Conservation (phyloP, 2,888 invertebrate genomes). For the Xestia ashworthii region DNA sequence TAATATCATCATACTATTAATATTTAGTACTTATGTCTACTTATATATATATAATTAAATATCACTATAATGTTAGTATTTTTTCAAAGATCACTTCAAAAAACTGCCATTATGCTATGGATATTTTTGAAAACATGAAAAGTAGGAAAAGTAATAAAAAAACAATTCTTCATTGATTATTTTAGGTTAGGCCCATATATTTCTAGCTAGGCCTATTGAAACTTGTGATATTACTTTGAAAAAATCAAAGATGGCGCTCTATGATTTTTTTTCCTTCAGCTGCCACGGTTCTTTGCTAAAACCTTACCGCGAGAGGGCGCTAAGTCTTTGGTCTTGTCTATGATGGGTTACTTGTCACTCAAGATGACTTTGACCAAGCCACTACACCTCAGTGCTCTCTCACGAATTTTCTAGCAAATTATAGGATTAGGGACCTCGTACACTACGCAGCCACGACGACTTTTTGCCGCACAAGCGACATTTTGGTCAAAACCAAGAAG, state of each 20-base stretch:
- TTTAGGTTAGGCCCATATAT: slow-evolving; percentile 7
- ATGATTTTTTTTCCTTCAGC: background rate
- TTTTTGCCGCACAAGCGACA: background rate
- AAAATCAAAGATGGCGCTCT: no score
- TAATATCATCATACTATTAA: slow-evolving; percentile 14
- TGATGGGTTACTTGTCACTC: background rate
- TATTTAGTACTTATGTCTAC: slow-evolving; percentile 46
- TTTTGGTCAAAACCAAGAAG: background rate
- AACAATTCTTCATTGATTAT: background rate
- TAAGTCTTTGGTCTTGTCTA: background rate
- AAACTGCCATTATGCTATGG: slow-evolving; percentile 2
- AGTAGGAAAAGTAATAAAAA: background rate
- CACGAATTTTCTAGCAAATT: background rate
- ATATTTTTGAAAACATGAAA: background rate
- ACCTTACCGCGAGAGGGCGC: background rate
- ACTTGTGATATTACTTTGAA: background rate
- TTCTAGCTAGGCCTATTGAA: slow-evolving; percentile 9
- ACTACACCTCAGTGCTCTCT: background rate
- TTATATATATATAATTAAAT: no score
- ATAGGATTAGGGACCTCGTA: background rate
- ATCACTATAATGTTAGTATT: background rate
- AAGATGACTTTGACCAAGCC: background rate
- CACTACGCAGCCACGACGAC: background rate
- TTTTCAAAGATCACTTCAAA: slow-evolving; percentile 13
- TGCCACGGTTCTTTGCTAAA: background rate